Conservation (phyloP, 2,797 vertebrate species). For the Thamnophis elegans region DNA sequence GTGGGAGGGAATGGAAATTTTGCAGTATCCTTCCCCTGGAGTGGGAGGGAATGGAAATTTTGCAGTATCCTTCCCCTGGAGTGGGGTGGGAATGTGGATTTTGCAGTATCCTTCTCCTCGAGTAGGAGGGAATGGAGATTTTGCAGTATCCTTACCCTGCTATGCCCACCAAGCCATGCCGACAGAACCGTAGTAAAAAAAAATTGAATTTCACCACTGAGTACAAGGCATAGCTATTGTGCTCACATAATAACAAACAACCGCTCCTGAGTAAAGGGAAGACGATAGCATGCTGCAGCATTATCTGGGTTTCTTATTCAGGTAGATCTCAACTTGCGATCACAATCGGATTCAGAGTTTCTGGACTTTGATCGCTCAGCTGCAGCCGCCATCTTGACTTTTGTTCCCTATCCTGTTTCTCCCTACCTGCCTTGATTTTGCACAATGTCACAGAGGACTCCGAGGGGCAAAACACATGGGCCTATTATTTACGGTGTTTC, state of each 20-base stretch:
- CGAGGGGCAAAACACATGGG: neutral
- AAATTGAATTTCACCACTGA: too few species aligned
- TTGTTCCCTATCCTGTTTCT: neutral
- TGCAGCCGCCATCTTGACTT: neutral
- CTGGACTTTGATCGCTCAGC: neutral
- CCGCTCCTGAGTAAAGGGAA: neutral
- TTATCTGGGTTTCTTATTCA: neutral
- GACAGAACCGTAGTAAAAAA: too few species aligned
- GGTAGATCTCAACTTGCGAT: neutral
- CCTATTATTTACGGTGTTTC: neutral
- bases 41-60: too few species aligned
- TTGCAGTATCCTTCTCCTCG: too few species aligned
- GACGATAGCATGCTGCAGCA: neutral
- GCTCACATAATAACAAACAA: neutral
- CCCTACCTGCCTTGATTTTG: neutral
- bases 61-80: too few species aligned
- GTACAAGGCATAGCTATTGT: neutral
- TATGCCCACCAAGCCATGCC: too few species aligned
- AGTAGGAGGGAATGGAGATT: too few species aligned
- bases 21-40: too few species aligned
- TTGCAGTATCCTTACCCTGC: too few species aligned
- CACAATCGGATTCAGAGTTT: neutral
- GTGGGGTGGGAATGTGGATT: too few species aligned
- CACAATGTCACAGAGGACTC: neutral
- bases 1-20: too few species aligned